Evolutionary conservation across 2,797 vertebrate species (phyloP).

Genomic region (Falco concolor): DNA sequence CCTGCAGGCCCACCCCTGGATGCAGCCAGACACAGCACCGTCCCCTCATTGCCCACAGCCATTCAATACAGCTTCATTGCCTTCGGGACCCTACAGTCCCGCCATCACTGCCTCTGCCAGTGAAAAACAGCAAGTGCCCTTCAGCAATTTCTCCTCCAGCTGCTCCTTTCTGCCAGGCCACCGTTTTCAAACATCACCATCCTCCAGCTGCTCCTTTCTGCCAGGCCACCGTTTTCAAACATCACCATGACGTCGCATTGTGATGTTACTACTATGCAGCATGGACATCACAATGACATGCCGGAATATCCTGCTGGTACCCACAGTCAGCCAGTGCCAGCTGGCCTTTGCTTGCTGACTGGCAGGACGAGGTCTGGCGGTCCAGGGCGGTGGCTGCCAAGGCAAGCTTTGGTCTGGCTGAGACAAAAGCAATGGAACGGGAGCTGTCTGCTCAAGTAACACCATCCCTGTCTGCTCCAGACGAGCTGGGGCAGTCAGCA

Average conservation of each 20-base stretch:
- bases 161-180: neutral
- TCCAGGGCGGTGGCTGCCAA: neutral
- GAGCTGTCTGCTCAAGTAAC: neutral
- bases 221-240: neutral
- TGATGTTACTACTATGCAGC: neutral
- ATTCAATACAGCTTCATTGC: neutral
- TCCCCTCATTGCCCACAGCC: too few relatives aligned
- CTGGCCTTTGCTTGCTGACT: too few relatives aligned
- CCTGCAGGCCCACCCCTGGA: too few relatives aligned
- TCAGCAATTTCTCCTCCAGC: neutral
- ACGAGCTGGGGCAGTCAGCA: neutral
- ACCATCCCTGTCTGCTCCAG: neutral
- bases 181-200: neutral
- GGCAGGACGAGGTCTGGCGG: neutral
- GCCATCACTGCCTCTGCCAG: neutral
- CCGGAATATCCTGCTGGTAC: neutral
- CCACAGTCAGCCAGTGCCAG: neutral
- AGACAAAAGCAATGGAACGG: too few relatives aligned
- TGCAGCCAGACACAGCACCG: too few relatives aligned
- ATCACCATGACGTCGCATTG: too few relatives aligned
- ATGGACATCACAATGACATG: too few relatives aligned
- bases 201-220: neutral
- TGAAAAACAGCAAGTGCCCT: neutral
- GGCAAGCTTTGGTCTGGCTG: fast-evolving
- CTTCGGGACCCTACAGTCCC: neutral